Percentiles rank a stretch among this genome's conserved stretches.
phyloP scores from a whole-genome alignment of 64 coral and sea anemone genomes.

The Catalaphyllia jardinei region DNA sequence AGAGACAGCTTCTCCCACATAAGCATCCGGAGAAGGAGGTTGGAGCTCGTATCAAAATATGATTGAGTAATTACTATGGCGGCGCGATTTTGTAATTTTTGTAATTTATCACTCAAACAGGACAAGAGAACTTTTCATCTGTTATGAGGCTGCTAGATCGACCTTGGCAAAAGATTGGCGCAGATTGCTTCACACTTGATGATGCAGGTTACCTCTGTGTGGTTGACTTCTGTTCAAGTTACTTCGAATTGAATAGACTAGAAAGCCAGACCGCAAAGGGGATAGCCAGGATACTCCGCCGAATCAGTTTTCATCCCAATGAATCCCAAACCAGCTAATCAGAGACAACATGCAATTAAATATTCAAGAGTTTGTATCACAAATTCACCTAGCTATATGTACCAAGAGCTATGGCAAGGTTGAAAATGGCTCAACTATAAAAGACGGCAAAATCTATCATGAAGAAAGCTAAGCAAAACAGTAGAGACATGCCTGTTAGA shows the following conservation, averaged over 20 bases:
- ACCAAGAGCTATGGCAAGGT: not conserved
- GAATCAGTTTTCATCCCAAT: not conserved
- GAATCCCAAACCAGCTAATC: slow-evolving; percentile 17
- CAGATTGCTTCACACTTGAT: slow-evolving; percentile 6
- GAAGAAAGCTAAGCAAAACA: too few species aligned
- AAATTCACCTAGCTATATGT: slow-evolving; percentile 5
- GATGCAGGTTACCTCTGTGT: slow-evolving; percentile 9
- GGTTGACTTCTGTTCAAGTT: slow-evolving; percentile 10
- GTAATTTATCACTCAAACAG: too few species aligned
- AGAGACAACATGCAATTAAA: slow-evolving; percentile 22
- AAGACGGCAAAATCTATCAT: not conserved
- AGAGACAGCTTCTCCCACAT: too few species aligned
- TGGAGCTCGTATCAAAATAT: too few species aligned
- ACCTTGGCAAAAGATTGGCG: slow-evolving; percentile 27
- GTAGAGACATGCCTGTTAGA: not conserved
- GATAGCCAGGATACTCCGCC: not conserved
- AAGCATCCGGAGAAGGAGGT: too few species aligned
- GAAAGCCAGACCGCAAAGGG: not conserved
- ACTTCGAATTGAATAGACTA: slow-evolving; percentile 6
- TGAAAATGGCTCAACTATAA: not conserved
- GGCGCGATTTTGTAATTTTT: too few species aligned
- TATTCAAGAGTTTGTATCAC: not conserved
- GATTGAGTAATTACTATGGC: too few species aligned
- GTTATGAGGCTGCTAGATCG: not conserved
- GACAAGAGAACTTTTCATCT: slow-evolving; percentile 18